Percentiles rank a stretch among this genome's conserved stretches.
These are phyloP conservation scores for Julus scanicus DNA, from an alignment of 2,888 invertebrate genomes.

Conservation along the genomic window DNA sequence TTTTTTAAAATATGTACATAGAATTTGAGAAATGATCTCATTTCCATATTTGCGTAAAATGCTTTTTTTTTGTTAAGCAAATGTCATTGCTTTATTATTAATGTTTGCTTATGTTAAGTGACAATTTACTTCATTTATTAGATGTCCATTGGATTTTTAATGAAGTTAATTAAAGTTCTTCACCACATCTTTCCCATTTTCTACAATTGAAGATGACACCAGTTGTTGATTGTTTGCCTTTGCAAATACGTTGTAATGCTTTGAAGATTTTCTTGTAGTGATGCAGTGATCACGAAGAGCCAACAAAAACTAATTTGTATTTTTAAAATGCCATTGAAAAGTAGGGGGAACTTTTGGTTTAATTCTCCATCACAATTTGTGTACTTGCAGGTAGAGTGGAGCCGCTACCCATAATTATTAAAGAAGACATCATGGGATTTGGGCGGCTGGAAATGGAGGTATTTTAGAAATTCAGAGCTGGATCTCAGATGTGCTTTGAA, in stretches of 20 bases:
- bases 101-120: not conserved
- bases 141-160: not conserved
- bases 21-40: not conserved
- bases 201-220: not conserved
- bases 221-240: not conserved
- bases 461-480: conserved; percentile 44
- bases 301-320: not conserved
- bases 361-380: not conserved
- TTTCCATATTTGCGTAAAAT: too few relatives aligned
- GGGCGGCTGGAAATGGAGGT: conserved; percentile 62
- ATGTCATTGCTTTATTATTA: not conserved
- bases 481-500: not conserved
- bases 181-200: not conserved
- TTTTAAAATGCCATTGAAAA: not conserved
- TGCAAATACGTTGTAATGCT: not conserved
- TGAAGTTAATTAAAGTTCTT: not conserved
- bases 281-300: not conserved
- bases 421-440: conserved; percentile 61
- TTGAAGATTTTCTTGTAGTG: not conserved
- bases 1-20: too few relatives aligned
- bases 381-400: conserved; percentile 60
- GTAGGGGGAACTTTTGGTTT: not conserved
- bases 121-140: not conserved
- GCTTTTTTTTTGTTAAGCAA: not conserved
- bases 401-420: conserved; percentile 60